These are phyloP conservation scores for Lates calcarifer DNA, from an alignment of 2,113 vertebrate genomes.

Conservation along the genomic window DNA sequence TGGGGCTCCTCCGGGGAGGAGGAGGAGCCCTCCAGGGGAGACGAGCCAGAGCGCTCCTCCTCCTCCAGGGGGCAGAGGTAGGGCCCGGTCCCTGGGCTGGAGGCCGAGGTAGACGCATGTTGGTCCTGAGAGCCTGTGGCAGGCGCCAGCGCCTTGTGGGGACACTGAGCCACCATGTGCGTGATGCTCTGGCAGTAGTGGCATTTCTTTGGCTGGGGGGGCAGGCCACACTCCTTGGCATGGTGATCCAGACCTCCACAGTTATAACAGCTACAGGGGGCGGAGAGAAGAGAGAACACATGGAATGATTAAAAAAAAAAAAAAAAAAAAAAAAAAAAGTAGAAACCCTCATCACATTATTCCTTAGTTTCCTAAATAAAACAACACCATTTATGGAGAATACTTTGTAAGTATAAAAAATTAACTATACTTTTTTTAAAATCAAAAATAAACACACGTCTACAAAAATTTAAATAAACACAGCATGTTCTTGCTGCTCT, in stretches of 20 bases:
- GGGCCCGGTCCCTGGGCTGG: conserved; percentile 75
- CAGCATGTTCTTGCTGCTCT: not conserved
- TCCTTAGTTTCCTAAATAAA: not conserved
- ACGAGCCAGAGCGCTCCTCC: conserved; percentile 85
- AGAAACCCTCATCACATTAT: not conserved
- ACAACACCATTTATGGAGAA: not conserved
- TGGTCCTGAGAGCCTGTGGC: conserved; percentile 93
- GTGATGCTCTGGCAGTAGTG: conserved; percentile 98
- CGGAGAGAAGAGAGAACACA: not conserved
- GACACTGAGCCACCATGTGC: conserved; percentile 98
- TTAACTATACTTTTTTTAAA: not conserved
- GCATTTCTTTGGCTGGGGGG: conserved; percentile 99
- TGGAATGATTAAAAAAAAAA: not conserved
- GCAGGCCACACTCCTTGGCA: conserved; percentile 98
- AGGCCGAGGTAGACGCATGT: conserved; percentile 83
- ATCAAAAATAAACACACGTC: not conserved
- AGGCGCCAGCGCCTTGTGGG: conserved; percentile 86
- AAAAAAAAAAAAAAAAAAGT: not conserved
- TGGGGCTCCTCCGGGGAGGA: conserved; percentile 90
- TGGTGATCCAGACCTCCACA: conserved; percentile 98
- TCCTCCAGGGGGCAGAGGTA: conserved; percentile 84
- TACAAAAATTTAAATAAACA: too few species aligned
- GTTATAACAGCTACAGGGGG: conserved; percentile 93
- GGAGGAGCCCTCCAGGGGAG: conserved; percentile 89
- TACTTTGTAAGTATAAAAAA: not conserved